These are phyloP conservation scores for Drosophila glabriapex DNA, from an alignment of 2,888 invertebrate species.

Conservation along the genomic window DNA sequence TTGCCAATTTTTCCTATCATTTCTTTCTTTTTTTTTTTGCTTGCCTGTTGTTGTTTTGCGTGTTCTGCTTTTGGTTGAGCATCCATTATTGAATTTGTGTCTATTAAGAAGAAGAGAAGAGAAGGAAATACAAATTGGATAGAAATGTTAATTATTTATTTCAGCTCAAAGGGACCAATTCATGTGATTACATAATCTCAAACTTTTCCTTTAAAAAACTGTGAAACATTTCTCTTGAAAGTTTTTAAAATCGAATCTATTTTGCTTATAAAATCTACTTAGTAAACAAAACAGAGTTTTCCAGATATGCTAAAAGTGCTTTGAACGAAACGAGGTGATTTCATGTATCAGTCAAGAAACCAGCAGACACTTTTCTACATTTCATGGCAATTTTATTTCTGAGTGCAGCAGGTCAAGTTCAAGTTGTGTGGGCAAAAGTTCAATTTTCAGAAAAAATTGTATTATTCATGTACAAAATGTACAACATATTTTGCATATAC, in stretches of 20 bases:
- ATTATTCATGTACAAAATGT: neutral
- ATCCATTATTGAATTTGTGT: slow-evolving; percentile 69
- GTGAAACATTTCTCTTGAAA: neutral
- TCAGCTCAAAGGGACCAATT: neutral
- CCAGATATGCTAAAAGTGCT: no score
- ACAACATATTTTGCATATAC: neutral
- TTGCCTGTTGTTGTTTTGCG: neutral
- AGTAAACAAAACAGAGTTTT: neutral
- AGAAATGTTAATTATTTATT: slow-evolving; percentile 6
- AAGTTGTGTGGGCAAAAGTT: neutral
- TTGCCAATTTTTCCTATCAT: slow-evolving; percentile 56
- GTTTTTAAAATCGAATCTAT: neutral
- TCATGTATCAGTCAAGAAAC: neutral
- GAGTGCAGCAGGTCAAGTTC: neutral
- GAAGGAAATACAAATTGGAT: neutral
- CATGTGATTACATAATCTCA: neutral
- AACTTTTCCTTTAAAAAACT: neutral
- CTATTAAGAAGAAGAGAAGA: slow-evolving; percentile 34
- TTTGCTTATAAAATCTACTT: neutral
- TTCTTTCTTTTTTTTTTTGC: slow-evolving; percentile 2
- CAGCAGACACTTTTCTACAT: neutral
- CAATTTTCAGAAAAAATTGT: neutral
- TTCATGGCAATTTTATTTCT: neutral
- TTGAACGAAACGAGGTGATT: neutral
- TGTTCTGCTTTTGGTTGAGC: slow-evolving; percentile 14